Conservation (phyloP, 2,113 vertebrate genomes). For the Chlorocebus sabaeus region DNA sequence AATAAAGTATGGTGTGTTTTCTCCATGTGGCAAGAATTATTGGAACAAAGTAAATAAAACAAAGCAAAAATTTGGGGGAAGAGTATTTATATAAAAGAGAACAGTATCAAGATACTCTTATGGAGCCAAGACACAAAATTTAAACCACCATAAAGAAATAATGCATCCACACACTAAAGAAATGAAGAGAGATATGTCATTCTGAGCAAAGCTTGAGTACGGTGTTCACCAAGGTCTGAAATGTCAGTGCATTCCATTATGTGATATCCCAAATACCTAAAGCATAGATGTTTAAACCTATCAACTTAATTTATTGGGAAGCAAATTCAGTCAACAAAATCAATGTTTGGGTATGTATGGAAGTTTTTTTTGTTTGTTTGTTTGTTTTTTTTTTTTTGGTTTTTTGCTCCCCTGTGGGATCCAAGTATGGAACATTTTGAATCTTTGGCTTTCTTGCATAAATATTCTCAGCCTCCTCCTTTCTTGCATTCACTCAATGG, state of each 20-base stretch:
- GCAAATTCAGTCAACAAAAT: background rate
- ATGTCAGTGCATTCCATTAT: background rate
- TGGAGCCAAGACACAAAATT: slow-evolving; percentile 60
- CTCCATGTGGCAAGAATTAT: slow-evolving; percentile 68
- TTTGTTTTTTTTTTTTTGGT: too few species aligned
- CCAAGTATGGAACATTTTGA: background rate
- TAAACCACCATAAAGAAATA: slow-evolving; percentile 30
- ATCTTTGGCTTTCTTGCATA: background rate
- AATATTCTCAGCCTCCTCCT: background rate
- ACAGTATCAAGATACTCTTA: slow-evolving; percentile 26
- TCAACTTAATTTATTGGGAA: background rate
- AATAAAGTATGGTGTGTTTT: slow-evolving; percentile 58
- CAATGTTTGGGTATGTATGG: background rate
- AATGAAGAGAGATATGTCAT: background rate
- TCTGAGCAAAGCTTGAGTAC: background rate
- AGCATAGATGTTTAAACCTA: background rate
- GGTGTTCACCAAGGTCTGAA: background rate
- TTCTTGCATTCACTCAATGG: background rate
- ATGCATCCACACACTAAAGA: background rate
- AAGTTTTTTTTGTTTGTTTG: too few species aligned
- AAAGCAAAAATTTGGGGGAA: slow-evolving; percentile 45
- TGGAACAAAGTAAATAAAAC: slow-evolving; percentile 58
- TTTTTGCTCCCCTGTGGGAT: too few species aligned
- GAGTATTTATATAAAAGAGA: slow-evolving; percentile 61
- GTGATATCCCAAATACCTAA: background rate